A percentile compares a stretch with the other conserved stretches of the same genome.
Conservation (phyloP, 1,140 invertebrate genomes). For the Tetragnatha versicolor region DNA sequence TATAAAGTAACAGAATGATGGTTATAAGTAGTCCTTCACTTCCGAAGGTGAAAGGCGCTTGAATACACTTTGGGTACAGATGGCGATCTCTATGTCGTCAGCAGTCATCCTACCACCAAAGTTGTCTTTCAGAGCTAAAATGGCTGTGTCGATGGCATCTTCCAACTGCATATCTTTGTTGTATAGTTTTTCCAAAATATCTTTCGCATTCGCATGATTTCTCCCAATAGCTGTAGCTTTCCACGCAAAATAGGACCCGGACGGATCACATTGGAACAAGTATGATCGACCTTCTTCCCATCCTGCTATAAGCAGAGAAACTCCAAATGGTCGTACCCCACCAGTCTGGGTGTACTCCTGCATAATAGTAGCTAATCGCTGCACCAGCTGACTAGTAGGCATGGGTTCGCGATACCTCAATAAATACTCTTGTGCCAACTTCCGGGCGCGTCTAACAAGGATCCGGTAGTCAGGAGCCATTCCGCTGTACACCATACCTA, state of each 20-base stretch:
- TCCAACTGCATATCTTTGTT: slow-evolving; percentile 95
- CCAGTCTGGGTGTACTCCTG: slow-evolving; percentile 99
- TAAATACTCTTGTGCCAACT: slow-evolving; percentile 96
- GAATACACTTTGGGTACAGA: slow-evolving; percentile 93
- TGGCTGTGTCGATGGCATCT: slow-evolving; percentile 98
- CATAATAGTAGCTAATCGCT: slow-evolving; percentile 96
- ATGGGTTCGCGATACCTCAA: slow-evolving; percentile 93
- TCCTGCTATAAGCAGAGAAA: slow-evolving; percentile 95
- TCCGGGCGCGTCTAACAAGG: slow-evolving; percentile 91
- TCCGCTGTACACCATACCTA: too few relatives aligned
- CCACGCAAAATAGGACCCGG: slow-evolving; percentile 99
- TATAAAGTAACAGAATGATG: too few relatives aligned
- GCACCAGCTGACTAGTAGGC: slow-evolving; percentile 94
- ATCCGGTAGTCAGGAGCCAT: too few relatives aligned
- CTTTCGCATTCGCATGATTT: slow-evolving; percentile 98
- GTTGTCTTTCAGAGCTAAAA: slow-evolving; percentile 96
- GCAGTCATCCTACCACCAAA: slow-evolving; percentile 99
- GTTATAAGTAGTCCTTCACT: slow-evolving; percentile 97
- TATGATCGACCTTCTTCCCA: slow-evolving; percentile 91
- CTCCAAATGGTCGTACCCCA: slow-evolving; percentile 98
- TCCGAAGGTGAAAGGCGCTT: slow-evolving; percentile 87
- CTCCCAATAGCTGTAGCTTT: slow-evolving; percentile 99
- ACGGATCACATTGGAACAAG: slow-evolving; percentile 98
- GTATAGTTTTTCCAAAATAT: slow-evolving; percentile 97
- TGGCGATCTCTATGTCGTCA: slow-evolving; percentile 98